These are phyloP conservation scores for Noctua comes DNA, from an alignment of 2,888 invertebrate genomes.

Conservation along the genomic window DNA sequence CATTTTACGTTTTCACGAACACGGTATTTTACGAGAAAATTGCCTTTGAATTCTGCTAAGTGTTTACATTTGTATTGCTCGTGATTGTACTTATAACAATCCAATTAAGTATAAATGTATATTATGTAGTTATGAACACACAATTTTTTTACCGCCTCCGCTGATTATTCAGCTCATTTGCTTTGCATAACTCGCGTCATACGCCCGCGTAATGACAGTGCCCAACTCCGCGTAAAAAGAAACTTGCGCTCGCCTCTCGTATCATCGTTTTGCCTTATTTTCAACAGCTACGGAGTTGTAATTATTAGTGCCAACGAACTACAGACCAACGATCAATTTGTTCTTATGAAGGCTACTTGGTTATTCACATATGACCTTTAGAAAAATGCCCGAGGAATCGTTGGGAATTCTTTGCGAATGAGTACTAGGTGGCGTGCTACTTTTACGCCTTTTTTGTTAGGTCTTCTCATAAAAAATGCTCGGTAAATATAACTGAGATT, in stretches of 20 bases:
- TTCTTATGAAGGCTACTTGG: conserved; percentile 79
- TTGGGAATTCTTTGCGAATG: conserved; percentile 70
- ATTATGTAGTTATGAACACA: neutral
- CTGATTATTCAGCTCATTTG: conserved; percentile 55
- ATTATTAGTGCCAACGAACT: conserved; percentile 84
- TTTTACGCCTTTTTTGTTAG: conserved; percentile 51
- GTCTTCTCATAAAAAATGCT: conserved; percentile 39
- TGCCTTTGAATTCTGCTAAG: neutral
- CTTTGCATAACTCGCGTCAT: conserved; percentile 70
- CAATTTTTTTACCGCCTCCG: conserved; percentile 29
- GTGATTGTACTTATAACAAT: conserved; percentile 18
- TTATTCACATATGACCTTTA: conserved; percentile 88
- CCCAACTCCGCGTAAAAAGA: conserved; percentile 77
- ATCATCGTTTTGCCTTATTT: conserved; percentile 73
- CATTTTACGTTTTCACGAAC: neutral
- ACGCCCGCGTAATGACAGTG: conserved; percentile 69
- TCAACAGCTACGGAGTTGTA: conserved; percentile 76
- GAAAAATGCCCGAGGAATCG: conserved; percentile 77
- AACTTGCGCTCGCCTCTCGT: conserved; percentile 63
- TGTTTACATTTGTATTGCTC: neutral
- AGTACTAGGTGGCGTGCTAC: conserved; percentile 48
- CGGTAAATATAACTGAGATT: conserved; percentile 43
- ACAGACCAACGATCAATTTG: conserved; percentile 67
- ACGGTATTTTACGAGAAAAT: neutral
- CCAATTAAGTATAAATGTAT: conserved; percentile 33